phyloP scores from a whole-genome alignment of 2,888 invertebrate genomes.

The Lasioglossum villosulum region DNA sequence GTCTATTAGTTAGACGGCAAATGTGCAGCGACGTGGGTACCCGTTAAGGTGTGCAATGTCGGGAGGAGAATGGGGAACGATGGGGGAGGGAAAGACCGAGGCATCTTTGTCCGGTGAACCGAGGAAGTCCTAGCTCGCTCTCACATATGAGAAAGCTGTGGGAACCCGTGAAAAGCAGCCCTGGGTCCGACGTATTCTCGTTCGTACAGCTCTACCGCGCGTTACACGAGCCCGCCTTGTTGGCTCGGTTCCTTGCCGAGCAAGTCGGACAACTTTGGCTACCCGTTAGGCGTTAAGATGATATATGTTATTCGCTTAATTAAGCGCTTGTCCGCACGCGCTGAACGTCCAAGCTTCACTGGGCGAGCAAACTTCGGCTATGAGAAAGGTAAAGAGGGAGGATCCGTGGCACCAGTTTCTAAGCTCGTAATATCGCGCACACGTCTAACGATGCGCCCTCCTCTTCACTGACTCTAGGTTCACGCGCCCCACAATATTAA shows the following conservation, averaged over 20 bases:
- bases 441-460: not conserved
- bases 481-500: not conserved
- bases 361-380: conserved; percentile 69
- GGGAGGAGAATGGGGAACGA: conserved; percentile 52
- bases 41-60: conserved; percentile 60
- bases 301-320: conserved; percentile 83
- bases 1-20: conserved; percentile 77
- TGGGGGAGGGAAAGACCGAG: conserved; percentile 26
- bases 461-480: not conserved
- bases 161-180: conserved; percentile 53
- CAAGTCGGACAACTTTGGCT: conserved; percentile 49
- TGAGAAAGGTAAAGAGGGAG: conserved; percentile 25
- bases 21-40: conserved; percentile 64
- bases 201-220: not conserved
- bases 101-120: conserved; percentile 55
- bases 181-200: conserved; percentile 46
- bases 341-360: conserved; percentile 71
- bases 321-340: conserved; percentile 80
- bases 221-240: conserved; percentile 23
- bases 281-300: conserved; percentile 75
- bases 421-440: conserved; percentile 47
- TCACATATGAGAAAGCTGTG: conserved; percentile 33
- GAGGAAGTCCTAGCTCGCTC: conserved; percentile 34
- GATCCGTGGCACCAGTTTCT: conserved; percentile 44
- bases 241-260: conserved; percentile 31